Conservation (phyloP, 1,140 invertebrate genomes). For the Lerema accius region DNA sequence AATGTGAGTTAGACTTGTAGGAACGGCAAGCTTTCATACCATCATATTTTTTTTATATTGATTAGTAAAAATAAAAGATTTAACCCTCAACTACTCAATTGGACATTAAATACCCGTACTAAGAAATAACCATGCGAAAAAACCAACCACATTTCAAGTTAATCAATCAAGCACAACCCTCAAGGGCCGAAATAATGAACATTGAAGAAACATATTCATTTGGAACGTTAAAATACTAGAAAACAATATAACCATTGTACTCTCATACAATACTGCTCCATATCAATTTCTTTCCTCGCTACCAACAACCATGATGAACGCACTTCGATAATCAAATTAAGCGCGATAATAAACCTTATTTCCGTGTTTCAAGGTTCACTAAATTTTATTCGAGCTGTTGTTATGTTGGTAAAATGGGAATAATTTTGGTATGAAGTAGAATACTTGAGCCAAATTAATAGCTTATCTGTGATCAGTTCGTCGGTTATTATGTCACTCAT, state of each 20-base stretch:
- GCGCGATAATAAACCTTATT: conserved; percentile 35
- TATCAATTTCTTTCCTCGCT: conserved; percentile 59
- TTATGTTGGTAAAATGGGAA: conserved; percentile 37
- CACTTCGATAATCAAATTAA: neutral
- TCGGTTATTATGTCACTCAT: conserved; percentile 73
- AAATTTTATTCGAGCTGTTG: neutral
- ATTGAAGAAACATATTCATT: conserved; percentile 48
- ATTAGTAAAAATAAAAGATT: too few species aligned
- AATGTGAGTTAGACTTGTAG: too few species aligned
- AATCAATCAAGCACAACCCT: conserved; percentile 55
- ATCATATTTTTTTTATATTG: too few species aligned
- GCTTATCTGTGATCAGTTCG: conserved; percentile 71
- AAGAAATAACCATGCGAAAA: conserved; percentile 32
- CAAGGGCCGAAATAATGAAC: conserved; percentile 47
- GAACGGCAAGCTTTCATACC: too few species aligned
- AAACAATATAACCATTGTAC: conserved; percentile 69
- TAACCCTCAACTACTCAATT: neutral
- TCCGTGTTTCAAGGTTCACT: conserved; percentile 16
- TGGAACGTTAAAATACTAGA: conserved; percentile 45
- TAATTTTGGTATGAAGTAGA: conserved; percentile 61
- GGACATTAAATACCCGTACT: conserved; percentile 14
- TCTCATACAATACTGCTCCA: conserved; percentile 55
- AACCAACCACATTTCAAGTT: conserved; percentile 45
- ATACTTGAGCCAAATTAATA: conserved; percentile 78
- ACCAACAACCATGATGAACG: neutral